Evolutionary conservation across 2,113 vertebrate genomes (phyloP), one percentile per base, ranked within the genome.

Genomic region (Microcebus murinus): DNA sequence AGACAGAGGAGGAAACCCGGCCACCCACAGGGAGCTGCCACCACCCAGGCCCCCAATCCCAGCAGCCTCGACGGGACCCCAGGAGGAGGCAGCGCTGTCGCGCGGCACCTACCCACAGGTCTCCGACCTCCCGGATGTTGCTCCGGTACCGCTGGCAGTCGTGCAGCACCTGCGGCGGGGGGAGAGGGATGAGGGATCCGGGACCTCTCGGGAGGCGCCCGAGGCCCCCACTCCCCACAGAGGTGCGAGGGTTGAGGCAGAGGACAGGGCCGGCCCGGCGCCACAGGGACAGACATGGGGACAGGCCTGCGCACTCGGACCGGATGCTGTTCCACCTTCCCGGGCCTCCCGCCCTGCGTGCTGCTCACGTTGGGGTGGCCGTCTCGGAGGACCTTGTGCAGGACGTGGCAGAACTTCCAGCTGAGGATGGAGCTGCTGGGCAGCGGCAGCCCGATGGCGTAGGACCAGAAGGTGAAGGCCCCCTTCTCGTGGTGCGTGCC

Each of bases 351-450:
- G 5, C 63, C 63, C 31, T 67, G 29, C 15, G 13, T 1, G 61
- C 94, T 15, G 98, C 99, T 99, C 99, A 99, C 99, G 0, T 99
- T 99, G 68, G 98, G 99, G 97, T 99, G 99, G 17, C 99, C 99
- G 0, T 99, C 99, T 0, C 99, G 99, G 55, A 99, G 99, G 55
- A 99, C 98, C 98, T 99, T 99, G 98, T 99, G 99, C 21, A 99
- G 98, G 8, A 99, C 99, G 0, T 99, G 99, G 98, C 99, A 99
- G 98, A 99, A 99, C 98, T 99, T 99, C 99, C 99, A 99, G 98
- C 99, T 99, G 97, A 99, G 99, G 98, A 99, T 99, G 97, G 99
- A 98, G 57, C 99, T 99, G 98, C 99, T 99, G 96, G 99, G 98
- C 90, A 99, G 98, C 0, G 99, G 99, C 89, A 99, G 99, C 34